A percentile compares a stretch with the other conserved stretches of the same genome.
Conservation (phyloP, 1,140 invertebrate species). For the Leguminivora glycinivorella region DNA sequence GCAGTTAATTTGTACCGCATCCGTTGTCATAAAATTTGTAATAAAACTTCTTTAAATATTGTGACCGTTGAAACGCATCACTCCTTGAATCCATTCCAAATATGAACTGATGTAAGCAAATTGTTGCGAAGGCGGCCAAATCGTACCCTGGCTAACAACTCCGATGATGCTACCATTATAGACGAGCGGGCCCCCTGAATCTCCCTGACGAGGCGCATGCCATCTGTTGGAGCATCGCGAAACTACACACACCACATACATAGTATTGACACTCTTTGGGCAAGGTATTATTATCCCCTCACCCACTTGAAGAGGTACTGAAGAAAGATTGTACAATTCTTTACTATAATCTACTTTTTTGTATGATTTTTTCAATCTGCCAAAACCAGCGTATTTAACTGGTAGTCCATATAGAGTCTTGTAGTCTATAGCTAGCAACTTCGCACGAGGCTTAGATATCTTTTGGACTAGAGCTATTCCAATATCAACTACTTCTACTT, state of each 20-base stretch:
- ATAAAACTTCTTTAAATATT: no score
- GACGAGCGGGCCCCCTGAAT: not conserved
- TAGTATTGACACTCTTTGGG: not conserved
- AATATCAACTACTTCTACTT: no score
- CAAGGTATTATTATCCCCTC: not conserved
- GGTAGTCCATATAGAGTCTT: no score
- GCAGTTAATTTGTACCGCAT: no score
- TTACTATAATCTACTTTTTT: no score
- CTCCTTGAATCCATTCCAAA: not conserved
- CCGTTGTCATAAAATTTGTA: no score
- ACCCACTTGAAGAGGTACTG: not conserved
- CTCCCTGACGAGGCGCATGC: not conserved
- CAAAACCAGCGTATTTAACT: no score
- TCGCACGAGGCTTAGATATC: no score
- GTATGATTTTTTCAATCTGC: no score
- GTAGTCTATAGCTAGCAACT: no score
- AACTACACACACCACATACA: not conserved
- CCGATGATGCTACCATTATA: not conserved
- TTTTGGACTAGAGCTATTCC: no score
- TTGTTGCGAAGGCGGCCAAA: no score
- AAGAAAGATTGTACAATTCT: not conserved
- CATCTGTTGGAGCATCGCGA: not conserved
- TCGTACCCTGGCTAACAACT: not conserved
- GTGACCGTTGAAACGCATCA: not conserved
- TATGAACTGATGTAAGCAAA: not conserved